Percentiles rank a stretch among this genome's conserved stretches.
phyloP scores from a whole-genome alignment of 2,797 vertebrate genomes.

The Sebastes flavidus region DNA sequence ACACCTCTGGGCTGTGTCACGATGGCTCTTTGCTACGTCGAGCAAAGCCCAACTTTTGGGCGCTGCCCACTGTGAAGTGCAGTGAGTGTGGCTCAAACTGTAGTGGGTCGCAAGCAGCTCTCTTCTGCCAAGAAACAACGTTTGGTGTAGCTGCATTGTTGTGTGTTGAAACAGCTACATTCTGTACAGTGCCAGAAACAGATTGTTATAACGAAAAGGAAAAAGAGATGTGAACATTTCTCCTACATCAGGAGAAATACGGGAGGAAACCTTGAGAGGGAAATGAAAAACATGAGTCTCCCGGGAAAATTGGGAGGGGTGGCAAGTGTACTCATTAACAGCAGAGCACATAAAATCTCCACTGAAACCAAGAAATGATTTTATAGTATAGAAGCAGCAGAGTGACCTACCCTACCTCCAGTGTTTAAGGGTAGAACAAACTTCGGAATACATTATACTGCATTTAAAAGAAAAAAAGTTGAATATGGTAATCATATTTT shows the following conservation, averaged over 20 bases:
- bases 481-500: neutral
- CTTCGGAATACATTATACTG: neutral
- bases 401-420: neutral
- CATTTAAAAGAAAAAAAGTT: neutral
- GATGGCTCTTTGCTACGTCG: no score
- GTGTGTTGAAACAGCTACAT: no score
- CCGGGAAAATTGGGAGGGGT: neutral
- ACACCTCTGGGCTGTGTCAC: no score
- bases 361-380: neutral
- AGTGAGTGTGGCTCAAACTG: fast-evolving
- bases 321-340: neutral
- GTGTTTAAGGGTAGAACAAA: neutral
- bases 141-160: no score
- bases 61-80: no score
- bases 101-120: no score
- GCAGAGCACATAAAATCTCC: neutral
- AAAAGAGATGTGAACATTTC: fast-evolving
- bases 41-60: no score
- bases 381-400: fast-evolving
- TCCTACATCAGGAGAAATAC: no score
- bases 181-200: no score
- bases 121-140: no score
- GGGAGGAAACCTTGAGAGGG: no score
- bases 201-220: no score
- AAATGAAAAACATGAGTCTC: fast-evolving